phyloP scores from a whole-genome alignment of 2,888 invertebrate genomes.

The Caenorhabditis sp. region DNA sequence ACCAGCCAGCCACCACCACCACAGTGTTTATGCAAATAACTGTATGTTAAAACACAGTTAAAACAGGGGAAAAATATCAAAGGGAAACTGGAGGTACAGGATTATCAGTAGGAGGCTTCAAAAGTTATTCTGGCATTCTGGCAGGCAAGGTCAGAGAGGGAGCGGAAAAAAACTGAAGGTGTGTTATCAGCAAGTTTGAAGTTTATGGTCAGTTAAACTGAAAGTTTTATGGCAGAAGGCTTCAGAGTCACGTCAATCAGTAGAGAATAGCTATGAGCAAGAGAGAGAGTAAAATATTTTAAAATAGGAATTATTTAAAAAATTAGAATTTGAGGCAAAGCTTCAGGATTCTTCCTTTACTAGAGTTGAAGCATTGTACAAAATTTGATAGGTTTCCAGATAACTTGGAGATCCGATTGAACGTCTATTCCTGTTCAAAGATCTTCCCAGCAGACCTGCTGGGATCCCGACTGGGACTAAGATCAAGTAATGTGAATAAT shows the following conservation, averaged over 20 bases:
- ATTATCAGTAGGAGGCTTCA: conserved; percentile 4
- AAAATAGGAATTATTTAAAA: not conserved
- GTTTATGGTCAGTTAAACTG: not conserved
- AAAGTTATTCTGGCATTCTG: not conserved
- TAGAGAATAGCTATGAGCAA: not conserved
- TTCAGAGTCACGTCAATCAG: not conserved
- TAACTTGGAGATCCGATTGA: too few species aligned
- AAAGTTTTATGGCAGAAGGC: not conserved
- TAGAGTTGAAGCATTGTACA: too few species aligned
- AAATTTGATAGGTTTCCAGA: too few species aligned
- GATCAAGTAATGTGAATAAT: too few species aligned
- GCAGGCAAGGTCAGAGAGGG: conserved; percentile 1
- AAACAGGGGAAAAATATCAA: conserved; percentile 19
- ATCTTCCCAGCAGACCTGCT: too few species aligned
- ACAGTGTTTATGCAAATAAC: conserved; percentile 58
- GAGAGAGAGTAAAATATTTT: not conserved
- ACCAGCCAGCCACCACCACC: conserved; percentile 28
- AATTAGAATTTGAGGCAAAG: too few species aligned
- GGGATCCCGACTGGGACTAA: too few species aligned
- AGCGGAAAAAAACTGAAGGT: not conserved
- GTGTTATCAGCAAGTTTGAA: conserved; percentile 4
- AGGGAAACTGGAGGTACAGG: conserved; percentile 1
- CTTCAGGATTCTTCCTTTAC: too few species aligned
- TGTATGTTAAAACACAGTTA: conserved; percentile 36
- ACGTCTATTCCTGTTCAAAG: too few species aligned